Base-by-base conservation (phyloP, 2,888 invertebrate species). In the Drosophila histrio region DNA sequence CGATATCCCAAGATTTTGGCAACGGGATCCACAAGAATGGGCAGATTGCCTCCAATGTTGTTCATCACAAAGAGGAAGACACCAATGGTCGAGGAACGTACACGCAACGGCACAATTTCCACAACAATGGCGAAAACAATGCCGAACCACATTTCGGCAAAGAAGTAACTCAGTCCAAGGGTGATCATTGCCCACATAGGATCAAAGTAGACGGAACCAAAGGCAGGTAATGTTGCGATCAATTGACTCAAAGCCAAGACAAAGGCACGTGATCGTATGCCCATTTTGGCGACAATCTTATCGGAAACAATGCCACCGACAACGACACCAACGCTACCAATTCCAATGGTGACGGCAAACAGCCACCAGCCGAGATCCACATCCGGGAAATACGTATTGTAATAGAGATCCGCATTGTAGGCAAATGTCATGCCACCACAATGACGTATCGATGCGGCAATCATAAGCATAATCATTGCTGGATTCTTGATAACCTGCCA, bases 111-210 rank as follows among this genome's bases (percentile, higher is more conserved):
- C 1, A 97, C 97, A 69, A 97, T 96, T 92, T 97, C 97, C 1
- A 97, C 97, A 2, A 97, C 93, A 88, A 97, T 96, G 2, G 97
- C 97, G 91, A 97, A 97, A 3, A 97, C 95, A 71, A 97, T 97
- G 47, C 97, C 97, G 91, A 97, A 97, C 97, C 97, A 97, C 97
- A 97, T 97, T 92, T 97, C 97, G 84, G 97, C 97, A 84, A 97
- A 97, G 92, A 97, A 96, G 90, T 97, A 97, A 1, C 97, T 97
- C 65, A 96, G 93, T n/a, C 96, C 96, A 2, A 97, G 93, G 0
- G 96, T 96, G 72, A 97, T 95, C 95, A 97, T 96, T 3, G 97
- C 97, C 94, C 96, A 95, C 1, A 96, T 93, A 0, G 97, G 97
- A 8, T 94, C 94, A 88, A 96, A 96, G 82, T 95, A 95, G 2